phyloP scores from a whole-genome alignment of 2,113 vertebrate genomes.

The Daboia siamensis region DNA sequence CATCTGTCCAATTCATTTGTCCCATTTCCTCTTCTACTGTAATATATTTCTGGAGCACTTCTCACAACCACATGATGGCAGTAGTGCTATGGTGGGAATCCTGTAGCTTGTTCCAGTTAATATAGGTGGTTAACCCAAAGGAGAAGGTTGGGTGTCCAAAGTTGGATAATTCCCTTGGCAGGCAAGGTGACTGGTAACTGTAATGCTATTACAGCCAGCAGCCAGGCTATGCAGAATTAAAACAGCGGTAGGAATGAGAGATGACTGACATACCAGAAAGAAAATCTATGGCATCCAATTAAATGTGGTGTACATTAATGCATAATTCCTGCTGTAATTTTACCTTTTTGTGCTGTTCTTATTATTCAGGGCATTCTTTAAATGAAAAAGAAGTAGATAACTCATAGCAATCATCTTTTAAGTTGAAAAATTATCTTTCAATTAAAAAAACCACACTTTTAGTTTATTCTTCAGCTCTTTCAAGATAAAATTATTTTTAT shows the following conservation, averaged over 20 bases:
- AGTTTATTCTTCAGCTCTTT: background rate
- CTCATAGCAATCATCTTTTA: constrained; percentile 40
- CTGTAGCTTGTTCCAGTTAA: background rate
- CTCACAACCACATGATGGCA: background rate
- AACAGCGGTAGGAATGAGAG: background rate
- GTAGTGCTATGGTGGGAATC: background rate
- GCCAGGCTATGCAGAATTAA: constrained; percentile 32
- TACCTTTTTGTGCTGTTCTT: background rate
- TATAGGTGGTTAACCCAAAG: background rate
- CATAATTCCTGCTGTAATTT: background rate
- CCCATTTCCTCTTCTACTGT: background rate
- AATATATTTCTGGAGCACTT: background rate
- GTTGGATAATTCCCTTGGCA: background rate
- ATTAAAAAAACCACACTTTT: constrained; percentile 57
- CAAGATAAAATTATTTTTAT: constrained; percentile 27
- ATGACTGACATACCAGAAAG: background rate
- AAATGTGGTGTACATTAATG: background rate
- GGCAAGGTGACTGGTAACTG: background rate
- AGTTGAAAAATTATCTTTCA: constrained; percentile 39
- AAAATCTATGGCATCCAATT: background rate
- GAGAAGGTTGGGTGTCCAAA: too few species aligned
- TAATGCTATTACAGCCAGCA: background rate
- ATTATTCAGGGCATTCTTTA: background rate
- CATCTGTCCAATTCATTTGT: background rate
- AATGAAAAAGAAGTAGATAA: constrained; percentile 38